Base-by-base conservation (phyloP, 2,888 invertebrate species). In the Acleris sparsana region DNA sequence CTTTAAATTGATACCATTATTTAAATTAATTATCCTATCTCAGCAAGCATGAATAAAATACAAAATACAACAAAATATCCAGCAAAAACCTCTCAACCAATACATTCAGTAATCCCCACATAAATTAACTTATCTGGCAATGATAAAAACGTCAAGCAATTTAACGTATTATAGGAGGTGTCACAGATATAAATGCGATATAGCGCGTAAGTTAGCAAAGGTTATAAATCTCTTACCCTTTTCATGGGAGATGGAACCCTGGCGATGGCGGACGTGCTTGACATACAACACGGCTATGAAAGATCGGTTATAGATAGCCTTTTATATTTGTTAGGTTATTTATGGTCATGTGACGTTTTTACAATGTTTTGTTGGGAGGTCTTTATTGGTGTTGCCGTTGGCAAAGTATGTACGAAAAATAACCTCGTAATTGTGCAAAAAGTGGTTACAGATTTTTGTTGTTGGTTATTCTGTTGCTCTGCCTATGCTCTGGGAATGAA, bases 141-240 rank as follows among this genome's bases (percentile, higher is more conserved):
- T 63, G 68, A 68, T 75, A 79, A 78, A 77, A 73, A 76, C 63
- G 72, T 71, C 78, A 70, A 53, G 63, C 69, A 71, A 70, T 79
- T 72, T 71, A 76, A 73, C 77, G 69, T 73, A 73, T 72, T 75
- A 76, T 75, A 76, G 74, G 76, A 76, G 72, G 76, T 77, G 73
- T 72, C 73, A 71, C 67, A 39, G 78, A 76, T 79, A 78, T 73
- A 76, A 74, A 70, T 68, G 68, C 69, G 59, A 70, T 73, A 73
- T 71, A 71, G 70, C 69, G 68, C 63, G 67, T 52, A 55, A 73
- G 71, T 77, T 71, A 71, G 72, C 73, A 73, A 75, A 73, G 74
- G 78, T 72, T 73, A 77, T 79, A 80, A 80, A 79, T 79, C 78
- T 74, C 53, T 22, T 75, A 77, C 79, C 79, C 79, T 78, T 80